Base-by-base conservation (phyloP, 1,140 invertebrate genomes). In the Drosophila repletoides region DNA sequence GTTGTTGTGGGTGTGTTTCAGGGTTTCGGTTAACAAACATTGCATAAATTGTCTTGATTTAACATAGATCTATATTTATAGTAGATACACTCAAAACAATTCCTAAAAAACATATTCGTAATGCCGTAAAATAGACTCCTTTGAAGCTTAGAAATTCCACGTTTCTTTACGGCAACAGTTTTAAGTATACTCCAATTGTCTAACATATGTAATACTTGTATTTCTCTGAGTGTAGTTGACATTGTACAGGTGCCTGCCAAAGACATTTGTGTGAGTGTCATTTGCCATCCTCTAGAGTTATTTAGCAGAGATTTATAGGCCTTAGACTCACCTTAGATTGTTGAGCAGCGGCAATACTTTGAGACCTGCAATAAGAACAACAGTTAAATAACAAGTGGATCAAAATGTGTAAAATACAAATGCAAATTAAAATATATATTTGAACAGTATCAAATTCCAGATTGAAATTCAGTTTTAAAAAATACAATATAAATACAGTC, bases 271-370 rank as follows among this genome's bases (percentile, higher is more conserved):
- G 69, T 36, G n/a, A 48, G 33, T 60, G 49, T 12, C 31, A 31
- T 34, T 26, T 52, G 26, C 33, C 59, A 48, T 74, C 68, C 61
- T 63, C 48, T 28, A 28, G 6, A 36, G 29, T 40, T 40, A 40
- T 9, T 3, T 15, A 21, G 36, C 17, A 40, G n/a, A n/a, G n/a
- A n/a, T n/a, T n/a, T 28, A 19, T 34, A 17, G 28, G 48, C 29
- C 31, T 59, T 55, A 29, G 4, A 89, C 93, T 94, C 92, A 96
- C 95, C 95, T 94, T 73, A 97, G 91, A 89, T 95, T 95, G 90
- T 94, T 95, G 51, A 97, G 92, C 75, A 95, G 93, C 70, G 95
- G 94, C 66, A 96, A 92, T 12, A 96, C 92, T 87, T 95, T 96
- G 76, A 96, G 92, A 89, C 95, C 95, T 96, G 92, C 33, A 93